Conservation (phyloP, 2,888 invertebrate species). For the Xanthostigma xanthostigma region DNA sequence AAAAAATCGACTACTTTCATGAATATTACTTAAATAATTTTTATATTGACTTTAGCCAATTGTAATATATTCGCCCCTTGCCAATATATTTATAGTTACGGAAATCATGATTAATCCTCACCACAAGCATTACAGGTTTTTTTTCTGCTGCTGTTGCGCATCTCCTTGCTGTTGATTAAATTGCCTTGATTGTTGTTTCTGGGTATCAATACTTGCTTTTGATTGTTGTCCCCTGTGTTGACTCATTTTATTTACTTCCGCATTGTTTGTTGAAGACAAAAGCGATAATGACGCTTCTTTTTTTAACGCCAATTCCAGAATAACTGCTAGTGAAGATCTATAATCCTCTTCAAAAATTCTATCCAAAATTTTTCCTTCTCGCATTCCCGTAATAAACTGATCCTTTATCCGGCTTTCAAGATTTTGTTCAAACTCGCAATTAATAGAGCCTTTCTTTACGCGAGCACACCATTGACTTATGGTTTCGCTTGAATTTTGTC, state of each 20-base stretch:
- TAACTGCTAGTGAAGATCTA: conserved; percentile 1
- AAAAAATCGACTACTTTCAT: neutral
- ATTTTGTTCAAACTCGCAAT: conserved; percentile 7
- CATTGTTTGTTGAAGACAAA: neutral
- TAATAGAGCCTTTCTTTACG: conserved; percentile 7
- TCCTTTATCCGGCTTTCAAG: neutral
- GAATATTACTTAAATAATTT: neutral
- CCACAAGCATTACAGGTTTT: neutral
- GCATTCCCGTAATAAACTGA: neutral
- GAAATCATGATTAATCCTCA: neutral
- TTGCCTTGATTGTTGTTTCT: no score
- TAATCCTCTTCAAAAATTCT: conserved; percentile 12
- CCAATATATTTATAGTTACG: neutral
- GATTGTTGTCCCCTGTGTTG: no score
- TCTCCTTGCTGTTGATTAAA: no score
- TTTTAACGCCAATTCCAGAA: conserved; percentile 7
- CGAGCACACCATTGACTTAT: conserved; percentile 7
- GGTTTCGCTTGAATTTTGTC: conserved; percentile 5
- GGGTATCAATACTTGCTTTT: no score
- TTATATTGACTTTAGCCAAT: no score
- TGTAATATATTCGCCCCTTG: no score
- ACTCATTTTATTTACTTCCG: no score
- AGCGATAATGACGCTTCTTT: conserved; percentile 6
- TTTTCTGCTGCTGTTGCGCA: neutral
- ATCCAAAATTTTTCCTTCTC: conserved; percentile 8